A percentile compares a stretch with the other conserved stretches of the same genome.
Conservation (phyloP, 2,113 vertebrate genomes). For the Columba livia region DNA sequence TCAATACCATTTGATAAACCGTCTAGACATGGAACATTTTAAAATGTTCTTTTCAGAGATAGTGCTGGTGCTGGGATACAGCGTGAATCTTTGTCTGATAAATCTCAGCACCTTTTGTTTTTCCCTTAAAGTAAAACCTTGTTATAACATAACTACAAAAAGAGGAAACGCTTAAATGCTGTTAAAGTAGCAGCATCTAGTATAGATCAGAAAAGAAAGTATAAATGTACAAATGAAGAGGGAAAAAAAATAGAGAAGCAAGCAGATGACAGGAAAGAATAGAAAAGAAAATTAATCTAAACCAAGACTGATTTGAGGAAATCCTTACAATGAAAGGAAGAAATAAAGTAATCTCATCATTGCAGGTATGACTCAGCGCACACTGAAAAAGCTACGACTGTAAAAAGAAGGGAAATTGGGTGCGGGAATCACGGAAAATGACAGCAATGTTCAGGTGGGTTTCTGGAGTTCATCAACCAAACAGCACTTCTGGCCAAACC, state of each 20-base stretch:
- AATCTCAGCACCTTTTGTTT: not conserved
- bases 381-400: not conserved
- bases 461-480: not conserved
- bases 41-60: not conserved
- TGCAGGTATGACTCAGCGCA: not conserved
- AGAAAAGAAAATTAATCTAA: slow-evolving; percentile 5
- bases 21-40: not conserved
- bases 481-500: not conserved
- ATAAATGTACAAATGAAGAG: not conserved
- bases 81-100: not conserved
- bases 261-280: slow-evolving; percentile 16
- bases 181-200: not conserved
- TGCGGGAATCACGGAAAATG: not conserved
- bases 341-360: slow-evolving; percentile 1
- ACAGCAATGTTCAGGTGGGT: not conserved
- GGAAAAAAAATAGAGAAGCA: not conserved
- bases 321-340: not conserved
- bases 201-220: slow-evolving; percentile 15
- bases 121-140: not conserved
- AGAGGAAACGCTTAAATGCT: not conserved
- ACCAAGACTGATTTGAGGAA: slow-evolving; percentile 12
- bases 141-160: not conserved
- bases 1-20: not conserved
- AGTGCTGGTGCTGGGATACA: not conserved
- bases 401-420: not conserved